Conservation (phyloP, 1,140 invertebrate genomes). For the Portunus trituberculatus region DNA sequence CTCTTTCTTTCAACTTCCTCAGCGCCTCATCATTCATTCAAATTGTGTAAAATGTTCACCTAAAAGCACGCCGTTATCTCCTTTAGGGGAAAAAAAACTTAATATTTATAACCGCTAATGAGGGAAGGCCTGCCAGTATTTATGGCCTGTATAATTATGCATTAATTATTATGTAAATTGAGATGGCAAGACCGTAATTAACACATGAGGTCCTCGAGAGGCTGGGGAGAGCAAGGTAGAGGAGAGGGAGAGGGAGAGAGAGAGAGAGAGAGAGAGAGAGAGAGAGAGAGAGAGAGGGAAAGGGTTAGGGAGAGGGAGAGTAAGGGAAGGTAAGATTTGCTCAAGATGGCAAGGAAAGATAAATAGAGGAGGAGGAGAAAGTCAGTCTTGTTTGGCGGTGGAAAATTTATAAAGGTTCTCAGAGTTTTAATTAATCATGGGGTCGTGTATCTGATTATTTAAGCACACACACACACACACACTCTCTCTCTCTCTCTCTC, state of each 20-base stretch:
- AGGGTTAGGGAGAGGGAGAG: background rate
- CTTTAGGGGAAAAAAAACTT: no score
- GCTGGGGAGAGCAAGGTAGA: background rate
- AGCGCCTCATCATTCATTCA: background rate
- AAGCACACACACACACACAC: constrained; percentile 51
- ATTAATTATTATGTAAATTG: no score
- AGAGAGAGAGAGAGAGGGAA: background rate
- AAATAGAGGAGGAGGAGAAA: background rate
- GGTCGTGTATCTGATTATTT: no score
- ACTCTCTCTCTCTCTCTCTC: constrained; percentile 29
- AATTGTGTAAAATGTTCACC: background rate
- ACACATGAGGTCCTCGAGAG: no score
- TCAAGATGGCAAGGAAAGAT: background rate
- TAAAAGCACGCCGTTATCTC: no score
- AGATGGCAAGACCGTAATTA: no score
- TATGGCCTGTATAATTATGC: no score
- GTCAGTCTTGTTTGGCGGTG: background rate
- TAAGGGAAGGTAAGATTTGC: background rate
- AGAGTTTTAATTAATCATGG: background rate
- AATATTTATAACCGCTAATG: no score
- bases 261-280: background rate
- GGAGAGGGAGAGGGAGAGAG: background rate
- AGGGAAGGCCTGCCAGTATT: no score
- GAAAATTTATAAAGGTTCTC: background rate
- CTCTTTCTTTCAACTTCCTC: background rate